Conservation (phyloP, 2,797 vertebrate species). For the Notamacropus eugenii region DNA sequence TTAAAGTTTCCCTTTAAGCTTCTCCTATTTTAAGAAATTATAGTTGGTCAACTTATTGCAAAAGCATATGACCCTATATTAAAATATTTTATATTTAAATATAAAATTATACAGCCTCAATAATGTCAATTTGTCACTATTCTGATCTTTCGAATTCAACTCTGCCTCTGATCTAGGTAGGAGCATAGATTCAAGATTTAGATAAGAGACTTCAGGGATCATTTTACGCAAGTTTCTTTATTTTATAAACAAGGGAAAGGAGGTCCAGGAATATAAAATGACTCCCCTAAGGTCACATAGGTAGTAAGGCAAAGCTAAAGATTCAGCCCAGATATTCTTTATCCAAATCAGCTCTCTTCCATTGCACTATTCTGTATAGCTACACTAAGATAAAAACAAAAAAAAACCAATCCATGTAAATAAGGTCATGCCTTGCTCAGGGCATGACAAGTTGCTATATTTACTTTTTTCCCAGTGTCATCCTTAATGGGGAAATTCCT, state of each 20-base stretch:
- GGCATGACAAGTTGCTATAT: neutral
- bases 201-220: neutral
- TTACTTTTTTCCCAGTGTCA: conserved; percentile 2
- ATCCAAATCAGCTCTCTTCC: neutral
- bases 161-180: neutral
- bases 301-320: neutral
- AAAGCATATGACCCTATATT: neutral
- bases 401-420: neutral
- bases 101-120: neutral
- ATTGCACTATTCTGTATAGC: neutral
- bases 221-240: neutral
- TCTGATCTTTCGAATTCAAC: neutral
- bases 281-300: neutral
- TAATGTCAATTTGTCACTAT: conserved; percentile 5
- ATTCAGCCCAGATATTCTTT: neutral
- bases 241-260: neutral
- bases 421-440: conserved; percentile 12
- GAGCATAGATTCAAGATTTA: neutral
- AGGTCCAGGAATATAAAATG: neutral
- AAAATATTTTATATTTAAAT: neutral
- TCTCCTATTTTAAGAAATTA: conserved; percentile 29
- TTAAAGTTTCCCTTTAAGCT: neutral
- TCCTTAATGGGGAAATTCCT: neutral
- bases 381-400: neutral
- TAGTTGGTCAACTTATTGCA: neutral